Conservation (phyloP, 2,888 invertebrate genomes). For the Salticus scenicus region DNA sequence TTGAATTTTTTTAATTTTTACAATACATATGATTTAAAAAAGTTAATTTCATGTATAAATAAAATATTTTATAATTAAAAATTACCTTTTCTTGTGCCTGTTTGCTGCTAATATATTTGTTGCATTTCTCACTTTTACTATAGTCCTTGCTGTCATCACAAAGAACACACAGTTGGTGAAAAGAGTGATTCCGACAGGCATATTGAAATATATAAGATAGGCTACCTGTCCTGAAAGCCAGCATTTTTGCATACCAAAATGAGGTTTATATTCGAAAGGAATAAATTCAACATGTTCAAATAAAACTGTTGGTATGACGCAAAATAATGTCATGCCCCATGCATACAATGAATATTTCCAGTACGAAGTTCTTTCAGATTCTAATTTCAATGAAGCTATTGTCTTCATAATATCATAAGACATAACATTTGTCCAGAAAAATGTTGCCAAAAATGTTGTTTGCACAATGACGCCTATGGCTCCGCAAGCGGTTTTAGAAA, state of each 20-base stretch:
- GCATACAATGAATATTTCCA: constrained; percentile 65
- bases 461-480: constrained; percentile 74
- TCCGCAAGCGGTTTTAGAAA: constrained; percentile 31
- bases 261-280: constrained; percentile 47
- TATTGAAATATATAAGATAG: constrained; percentile 69
- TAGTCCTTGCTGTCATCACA: constrained; percentile 60
- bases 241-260: constrained; percentile 66
- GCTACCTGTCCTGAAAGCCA: constrained; percentile 70
- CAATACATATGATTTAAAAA: no score
- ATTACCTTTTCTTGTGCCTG: constrained; percentile 66
- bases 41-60: no score
- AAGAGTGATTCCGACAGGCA: constrained; percentile 68
- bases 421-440: constrained; percentile 77
- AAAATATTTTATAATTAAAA: no score
- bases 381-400: constrained; percentile 35
- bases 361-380: constrained; percentile 23
- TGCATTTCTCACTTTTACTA: constrained; percentile 53
- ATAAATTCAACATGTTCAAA: constrained; percentile 52
- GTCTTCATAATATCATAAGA: constrained; percentile 75
- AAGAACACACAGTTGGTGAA: constrained; percentile 65
- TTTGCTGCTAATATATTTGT: constrained; percentile 56
- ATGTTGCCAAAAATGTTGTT: constrained; percentile 74
- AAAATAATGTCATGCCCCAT: constrained; percentile 52
- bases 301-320: constrained; percentile 47
- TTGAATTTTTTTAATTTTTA: no score